A percentile compares a stretch with the other conserved stretches of the same genome.
phyloP scores from a whole-genome alignment of 2,888 invertebrate species.

The Lithophane semibrunnea region DNA sequence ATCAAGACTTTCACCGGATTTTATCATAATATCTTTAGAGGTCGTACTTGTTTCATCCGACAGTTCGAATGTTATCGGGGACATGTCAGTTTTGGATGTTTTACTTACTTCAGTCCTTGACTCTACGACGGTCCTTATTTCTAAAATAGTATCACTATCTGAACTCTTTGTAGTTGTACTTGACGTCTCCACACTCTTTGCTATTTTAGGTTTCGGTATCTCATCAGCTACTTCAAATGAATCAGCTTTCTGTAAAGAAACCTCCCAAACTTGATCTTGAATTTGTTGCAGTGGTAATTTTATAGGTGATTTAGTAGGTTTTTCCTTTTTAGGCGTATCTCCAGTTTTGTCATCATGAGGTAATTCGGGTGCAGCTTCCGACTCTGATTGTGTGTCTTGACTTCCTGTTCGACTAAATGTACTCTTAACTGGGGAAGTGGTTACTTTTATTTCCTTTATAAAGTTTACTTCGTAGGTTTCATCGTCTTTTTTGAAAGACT shows the following conservation, averaged over 20 bases:
- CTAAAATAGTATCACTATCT: constrained; percentile 77
- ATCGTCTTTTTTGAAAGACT: constrained; percentile 87
- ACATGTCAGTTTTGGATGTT: constrained; percentile 82
- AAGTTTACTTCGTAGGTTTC: constrained; percentile 89
- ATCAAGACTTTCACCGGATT: constrained; percentile 88
- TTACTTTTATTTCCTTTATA: constrained; percentile 89
- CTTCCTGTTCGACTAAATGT: constrained; percentile 89
- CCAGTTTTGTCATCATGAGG: constrained; percentile 85
- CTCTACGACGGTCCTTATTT: constrained; percentile 76
- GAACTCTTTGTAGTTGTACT: constrained; percentile 74
- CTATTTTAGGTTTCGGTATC: constrained; percentile 73
- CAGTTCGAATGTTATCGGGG: constrained; percentile 82
- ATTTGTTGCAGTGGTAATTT: constrained; percentile 86
- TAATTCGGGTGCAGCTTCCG: constrained; percentile 88
- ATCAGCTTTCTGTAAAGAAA: constrained; percentile 84
- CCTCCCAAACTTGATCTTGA: constrained; percentile 87
- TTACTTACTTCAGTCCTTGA: constrained; percentile 76
- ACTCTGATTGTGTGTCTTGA: constrained; percentile 90
- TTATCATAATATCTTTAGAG: constrained; percentile 88
- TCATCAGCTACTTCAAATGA: constrained; percentile 83
- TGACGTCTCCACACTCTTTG: constrained; percentile 70
- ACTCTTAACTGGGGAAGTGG: constrained; percentile 88
- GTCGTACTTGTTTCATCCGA: constrained; percentile 85
- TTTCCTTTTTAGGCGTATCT: constrained; percentile 84
- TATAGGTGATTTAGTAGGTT: constrained; percentile 82